Base-by-base conservation (phyloP, 2,888 invertebrate genomes). In the Ochropacha duplaris region DNA sequence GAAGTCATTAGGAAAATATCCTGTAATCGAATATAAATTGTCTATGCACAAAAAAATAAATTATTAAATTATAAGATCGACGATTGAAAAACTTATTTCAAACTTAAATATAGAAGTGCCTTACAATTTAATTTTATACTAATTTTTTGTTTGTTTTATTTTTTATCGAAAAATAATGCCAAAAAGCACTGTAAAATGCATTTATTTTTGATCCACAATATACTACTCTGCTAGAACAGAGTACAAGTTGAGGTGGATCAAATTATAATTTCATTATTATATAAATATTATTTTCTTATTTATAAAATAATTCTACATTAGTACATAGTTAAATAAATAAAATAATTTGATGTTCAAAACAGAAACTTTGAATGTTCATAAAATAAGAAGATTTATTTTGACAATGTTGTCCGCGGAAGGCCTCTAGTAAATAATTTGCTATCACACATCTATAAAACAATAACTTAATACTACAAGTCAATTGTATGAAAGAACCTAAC, bases 71-170 rank as follows among this genome's bases (percentile, higher is more conserved):
- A 78, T 75, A 83, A 84, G 79, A 81, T 75, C 81, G 74, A 79
- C 69, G 74, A 81, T 68, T 80, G 74, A 79, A 82, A 82, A 51
- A 78, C 77, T 87, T 69, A 74, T 81, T 88, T 88, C 86, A 86
- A 52, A 87, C 81, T 86, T 82, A 78, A 84, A 90, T 85, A 90
- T 90, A 91, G 89, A 92, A 92, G 92, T 92, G 92, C 92, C 92
- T 92, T 92, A 92, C 88, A 76, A 87, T 88, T 89, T 89, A 86
- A 83, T 91, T 91, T 87, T 87, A 78, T 84, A 87, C 79, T 79
- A 64, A 82, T 81, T 81, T 79, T 72, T 77, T 79, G 76, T 77
- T 79, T 76, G 66, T 76, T 84, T 80, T 68, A 72, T 76, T 81
- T 75, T 78, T 74, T 78, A 70, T 65, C 56, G 74, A 70, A 65